Base-by-base conservation (phyloP, 2,797 vertebrate genomes). In the Eidolon dupreanum region DNA sequence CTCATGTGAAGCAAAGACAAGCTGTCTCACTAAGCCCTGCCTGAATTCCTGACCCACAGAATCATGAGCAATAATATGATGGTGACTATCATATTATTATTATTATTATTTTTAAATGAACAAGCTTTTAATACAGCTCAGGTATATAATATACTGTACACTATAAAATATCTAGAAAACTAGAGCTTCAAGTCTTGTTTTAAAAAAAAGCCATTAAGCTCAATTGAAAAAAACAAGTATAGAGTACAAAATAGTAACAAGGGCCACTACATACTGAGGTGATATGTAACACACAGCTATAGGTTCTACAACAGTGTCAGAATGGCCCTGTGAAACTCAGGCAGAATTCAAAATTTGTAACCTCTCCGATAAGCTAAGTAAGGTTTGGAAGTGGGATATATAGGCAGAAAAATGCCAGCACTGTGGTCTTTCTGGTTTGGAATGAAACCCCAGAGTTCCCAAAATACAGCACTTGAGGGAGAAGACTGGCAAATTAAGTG, bases 91-190 rank as follows among this genome's bases (percentile, higher is more conserved):
- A 5, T 49, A 49, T 49, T 49, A 49, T 49, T 49, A 49, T 49
- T 49, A 49, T 49, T 49, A 49, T 49, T 49, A 49, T 49, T 49
- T 43, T 49, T 61, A 93, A 92, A 82, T 46, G 93, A 98, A 97
- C 77, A 96, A 90, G 96, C 91, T 97, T 98, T 98, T 98, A 98
- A 98, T 98, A 90, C 38, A 94, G 96, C 90, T 97, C 94, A 91
- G 31, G 97, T 95, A 78, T 98, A 98, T 93, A 98, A 98, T 98
- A 98, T 96, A 97, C 96, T 96, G 97, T 98, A 97, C 96, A 97
- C 82, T 97, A 97, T 95, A 98, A 98, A 96, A 97, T 92, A 91
- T 65, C 97, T 98, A 98, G 96, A 98, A 98, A 98, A 98, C 97
- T 97, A 98, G 98, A 98, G 97, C 97, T 98, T 98, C 92, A 96